These are phyloP conservation scores for Macrophya alboannulata DNA, from an alignment of 2,888 invertebrate species.

Conservation along the genomic window DNA sequence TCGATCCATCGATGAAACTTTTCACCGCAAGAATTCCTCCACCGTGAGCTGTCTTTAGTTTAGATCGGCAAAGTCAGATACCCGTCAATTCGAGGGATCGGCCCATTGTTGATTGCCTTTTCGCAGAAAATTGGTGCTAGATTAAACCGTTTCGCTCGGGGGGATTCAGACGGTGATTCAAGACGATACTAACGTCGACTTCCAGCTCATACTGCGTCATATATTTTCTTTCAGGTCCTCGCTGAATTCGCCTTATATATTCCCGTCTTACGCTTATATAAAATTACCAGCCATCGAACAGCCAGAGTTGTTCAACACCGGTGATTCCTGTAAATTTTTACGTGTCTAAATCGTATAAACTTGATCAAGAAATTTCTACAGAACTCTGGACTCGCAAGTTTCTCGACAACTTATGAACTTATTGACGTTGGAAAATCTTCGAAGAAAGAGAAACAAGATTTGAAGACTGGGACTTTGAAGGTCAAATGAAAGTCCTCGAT, in stretches of 20 bases:
- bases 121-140: constrained; percentile 70
- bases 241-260: neutral
- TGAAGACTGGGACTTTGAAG: neutral
- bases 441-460: constrained; percentile 10
- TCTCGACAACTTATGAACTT: neutral
- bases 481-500: constrained; percentile 29
- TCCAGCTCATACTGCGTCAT: constrained; percentile 7
- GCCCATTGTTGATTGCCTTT: constrained; percentile 70
- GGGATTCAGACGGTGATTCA: constrained; percentile 63
- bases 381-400: neutral
- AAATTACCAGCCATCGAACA: constrained; percentile 2
- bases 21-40: constrained; percentile 48
- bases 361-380: neutral
- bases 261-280: neutral
- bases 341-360: neutral
- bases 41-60: constrained; percentile 44
- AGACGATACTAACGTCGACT: constrained; percentile 6
- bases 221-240: neutral
- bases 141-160: constrained; percentile 66
- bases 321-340: constrained; percentile 7
- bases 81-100: constrained; percentile 55
- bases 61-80: constrained; percentile 48
- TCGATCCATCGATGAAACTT: constrained; percentile 53
- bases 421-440: constrained; percentile 7
- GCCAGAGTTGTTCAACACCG: neutral